Conservation (phyloP, 2,113 vertebrate genomes). For the Plestiodon gilberti region DNA sequence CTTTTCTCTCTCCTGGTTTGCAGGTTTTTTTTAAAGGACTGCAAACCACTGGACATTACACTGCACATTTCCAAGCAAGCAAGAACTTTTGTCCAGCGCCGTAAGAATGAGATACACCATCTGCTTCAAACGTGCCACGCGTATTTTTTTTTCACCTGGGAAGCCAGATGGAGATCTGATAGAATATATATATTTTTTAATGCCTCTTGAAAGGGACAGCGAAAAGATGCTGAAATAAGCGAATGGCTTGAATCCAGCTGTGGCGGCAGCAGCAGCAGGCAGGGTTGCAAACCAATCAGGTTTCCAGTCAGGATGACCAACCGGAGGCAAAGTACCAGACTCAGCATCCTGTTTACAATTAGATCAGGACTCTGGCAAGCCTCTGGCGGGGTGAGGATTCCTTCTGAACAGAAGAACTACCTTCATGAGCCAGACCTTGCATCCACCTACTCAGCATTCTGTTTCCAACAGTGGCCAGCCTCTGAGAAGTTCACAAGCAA, state of each 20-base stretch:
- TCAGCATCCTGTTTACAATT: not conserved
- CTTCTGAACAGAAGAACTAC: not conserved
- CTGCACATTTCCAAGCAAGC: conserved; percentile 18
- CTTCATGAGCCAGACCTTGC: no score
- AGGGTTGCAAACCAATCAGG: conserved; percentile 10
- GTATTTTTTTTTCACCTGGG: conserved; percentile 37
- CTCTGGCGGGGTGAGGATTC: not conserved
- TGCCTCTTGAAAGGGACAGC: conserved; percentile 13
- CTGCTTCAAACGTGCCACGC: conserved; percentile 36
- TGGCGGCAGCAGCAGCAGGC: conserved; percentile 18
- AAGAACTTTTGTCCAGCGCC: conserved; percentile 20
- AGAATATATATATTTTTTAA: conserved; percentile 12
- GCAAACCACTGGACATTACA: conserved; percentile 9
- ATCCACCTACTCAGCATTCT: not conserved
- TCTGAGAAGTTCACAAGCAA: not conserved
- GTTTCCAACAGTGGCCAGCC: not conserved
- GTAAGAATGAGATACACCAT: conserved; percentile 33
- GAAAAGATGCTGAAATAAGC: conserved; percentile 52
- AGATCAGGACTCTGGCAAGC: not conserved
- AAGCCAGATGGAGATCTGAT: conserved; percentile 45
- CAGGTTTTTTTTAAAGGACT: no score
- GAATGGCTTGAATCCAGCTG: conserved; percentile 31
- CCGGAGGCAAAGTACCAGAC: not conserved
- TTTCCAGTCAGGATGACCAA: not conserved
- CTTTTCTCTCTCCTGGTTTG: not conserved